Evolutionary conservation across 2,113 vertebrate genomes (phyloP), one percentile per base, ranked within the genome.

Genomic region (Conger conger): DNA sequence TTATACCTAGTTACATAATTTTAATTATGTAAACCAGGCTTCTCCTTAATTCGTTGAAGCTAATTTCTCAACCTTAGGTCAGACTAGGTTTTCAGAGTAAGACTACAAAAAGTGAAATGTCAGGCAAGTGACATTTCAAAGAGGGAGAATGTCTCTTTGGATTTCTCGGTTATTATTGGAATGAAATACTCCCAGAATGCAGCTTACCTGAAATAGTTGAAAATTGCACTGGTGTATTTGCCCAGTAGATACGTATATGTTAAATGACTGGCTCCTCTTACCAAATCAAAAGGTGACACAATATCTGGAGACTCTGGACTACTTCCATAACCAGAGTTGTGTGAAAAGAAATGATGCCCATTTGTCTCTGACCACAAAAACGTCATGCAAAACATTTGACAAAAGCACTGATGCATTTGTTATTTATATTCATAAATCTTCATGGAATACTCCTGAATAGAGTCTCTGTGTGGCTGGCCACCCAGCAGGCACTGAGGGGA

Each of bases 91-190:
- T 6, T 73, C 68, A 73, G 68, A 73, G n/a, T 13, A 30, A 11
- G 9, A 13, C 9, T 30, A 73, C n/a, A 73, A 73, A 73, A 73
- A 33, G 68, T 73, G 68, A 73, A 73, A n/a, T 73, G 40, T 63
- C 60, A 40, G n/a, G 13, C 37, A 82, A 82, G 37, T n/a, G 35
- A 3, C 23, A 40, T 18, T 63, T 63, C 37, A 68, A 23, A 80
- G 17, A 80, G 13, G 16, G 35, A 42, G 20, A 63, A 63, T 37
- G 27, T 60, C 16, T 20, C 23, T 7, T 45, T 4, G 30, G 60
- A 83, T 23, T 50, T 80, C 27, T 79, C 18, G 57, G 27, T 73
- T 80, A 30, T 37, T 50, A 79, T 80, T 36, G n/a, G 54, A 63
- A 63, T 27, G 13, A 9, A 16, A 53, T 38, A 8, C n/a, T n/a